These are phyloP conservation scores for Tuta absoluta DNA, from an alignment of 2,888 invertebrate genomes.

Conservation along the genomic window DNA sequence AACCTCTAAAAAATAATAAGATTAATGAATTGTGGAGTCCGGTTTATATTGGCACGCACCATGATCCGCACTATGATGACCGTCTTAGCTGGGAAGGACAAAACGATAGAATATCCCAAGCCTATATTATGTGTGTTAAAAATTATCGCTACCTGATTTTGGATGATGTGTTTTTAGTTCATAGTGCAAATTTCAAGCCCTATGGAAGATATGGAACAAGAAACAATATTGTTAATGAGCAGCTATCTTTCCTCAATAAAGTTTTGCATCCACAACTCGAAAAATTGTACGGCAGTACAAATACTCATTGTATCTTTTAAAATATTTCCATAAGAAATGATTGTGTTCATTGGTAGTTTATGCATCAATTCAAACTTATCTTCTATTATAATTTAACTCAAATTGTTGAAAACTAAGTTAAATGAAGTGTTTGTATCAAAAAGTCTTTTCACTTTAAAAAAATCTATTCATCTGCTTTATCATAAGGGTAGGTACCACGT, in stretches of 20 bases:
- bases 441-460: no score
- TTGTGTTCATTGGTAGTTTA: no score
- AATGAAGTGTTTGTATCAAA: no score
- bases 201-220: neutral
- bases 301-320: neutral
- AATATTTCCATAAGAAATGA: neutral
- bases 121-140: conserved; percentile 8
- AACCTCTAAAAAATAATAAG: neutral
- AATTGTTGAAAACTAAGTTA: no score
- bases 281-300: neutral
- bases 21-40: neutral
- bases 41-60: conserved; percentile 1
- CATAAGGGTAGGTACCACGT: no score
- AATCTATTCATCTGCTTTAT: no score
- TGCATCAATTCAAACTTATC: no score
- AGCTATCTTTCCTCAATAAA: neutral
- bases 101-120: conserved; percentile 1
- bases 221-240: neutral
- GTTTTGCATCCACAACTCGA: neutral
- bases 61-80: conserved; percentile 3
- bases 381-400: no score
- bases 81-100: conserved; percentile 14
- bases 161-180: conserved; percentile 5
- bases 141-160: conserved; percentile 3
- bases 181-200: neutral